Evolutionary conservation across 2,888 invertebrate genomes (phyloP), one percentile per base, ranked within the genome.

Genomic region (Bhutanitis thaidina): DNA sequence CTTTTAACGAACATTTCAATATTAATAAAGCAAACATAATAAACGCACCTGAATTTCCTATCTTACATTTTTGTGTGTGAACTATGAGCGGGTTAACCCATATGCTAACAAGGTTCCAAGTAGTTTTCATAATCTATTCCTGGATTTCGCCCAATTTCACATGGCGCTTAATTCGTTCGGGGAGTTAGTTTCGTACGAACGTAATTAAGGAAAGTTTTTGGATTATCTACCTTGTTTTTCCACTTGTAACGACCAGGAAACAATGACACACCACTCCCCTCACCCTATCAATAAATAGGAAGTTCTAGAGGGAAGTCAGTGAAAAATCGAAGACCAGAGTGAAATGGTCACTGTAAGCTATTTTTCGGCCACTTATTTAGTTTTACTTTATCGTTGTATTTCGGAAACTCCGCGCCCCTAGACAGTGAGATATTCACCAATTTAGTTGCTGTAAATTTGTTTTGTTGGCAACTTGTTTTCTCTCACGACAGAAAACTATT

Each of bases 151-250:
- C 77, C 72, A 79, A 77, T 82, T 78, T 76, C 71, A 71, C 71
- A 64, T 74, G 61, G 58, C 71, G 71, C 77, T 75, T 83, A 85
- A 85, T 87, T 81, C 80, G 82, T 77, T 82, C 68, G 65, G 87
- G 87, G 86, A 86, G 78, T 77, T 83, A 85, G 78, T 82, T 83
- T 71, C 69, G 71, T 77, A 77, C 75, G 75, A 75, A 79, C 74
- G 77, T 84, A 87, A 88, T 88, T 88, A 88, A 76, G 77, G 74
- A 81, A 88, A 88, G 73, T 88, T 88, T 88, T 82, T 73, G 75
- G 80, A 87, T 88, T 88, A 88, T 79, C 74, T 67, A 64, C 71
- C 71, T 74, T 77, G 83, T 86, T 86, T 87, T 86, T 81, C 83
- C 76, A 78, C 72, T 69, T 69, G 68, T 62, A 60, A 61, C 62